These are phyloP conservation scores for Microctonus hyperodae DNA, from an alignment of 2,888 invertebrate genomes.

Conservation along the genomic window DNA sequence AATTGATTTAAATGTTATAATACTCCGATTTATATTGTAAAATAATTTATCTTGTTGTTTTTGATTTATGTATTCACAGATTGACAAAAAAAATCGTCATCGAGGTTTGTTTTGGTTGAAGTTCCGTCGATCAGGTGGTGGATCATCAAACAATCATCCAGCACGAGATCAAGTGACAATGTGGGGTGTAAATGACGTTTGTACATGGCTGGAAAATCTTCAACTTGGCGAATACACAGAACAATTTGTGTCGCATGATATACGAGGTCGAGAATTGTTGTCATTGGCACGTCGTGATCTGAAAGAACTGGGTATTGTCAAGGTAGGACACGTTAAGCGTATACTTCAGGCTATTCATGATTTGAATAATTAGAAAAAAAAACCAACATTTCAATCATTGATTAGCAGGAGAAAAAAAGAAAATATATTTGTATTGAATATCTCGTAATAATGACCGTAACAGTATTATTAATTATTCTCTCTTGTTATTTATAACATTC, in stretches of 20 bases:
- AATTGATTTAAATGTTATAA: background rate
- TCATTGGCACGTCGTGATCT: slow-evolving; percentile 85
- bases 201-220: slow-evolving; percentile 87
- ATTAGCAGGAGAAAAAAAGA: background rate
- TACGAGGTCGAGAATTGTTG: slow-evolving; percentile 88
- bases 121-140: slow-evolving; percentile 65
- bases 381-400: background rate
- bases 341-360: slow-evolving; percentile 93
- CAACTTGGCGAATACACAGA: slow-evolving; percentile 90
- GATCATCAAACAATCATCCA: slow-evolving; percentile 59
- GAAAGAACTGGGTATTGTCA: slow-evolving; percentile 90
- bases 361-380: slow-evolving; percentile 61
- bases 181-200: slow-evolving; percentile 92
- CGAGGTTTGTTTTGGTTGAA: slow-evolving; percentile 76
- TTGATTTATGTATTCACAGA: slow-evolving; percentile 42
- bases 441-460: background rate
- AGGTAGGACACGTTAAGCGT: slow-evolving; percentile 95
- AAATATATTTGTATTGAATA: background rate
- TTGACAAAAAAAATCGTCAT: slow-evolving; percentile 61
- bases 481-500: background rate
- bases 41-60: slow-evolving; percentile 28
- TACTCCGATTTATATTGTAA: slow-evolving; percentile 36
- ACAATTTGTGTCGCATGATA: slow-evolving; percentile 90
- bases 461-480: background rate
- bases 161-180: slow-evolving; percentile 57